Percentiles rank a stretch among this genome's conserved stretches.
Conservation (phyloP, 1,140 invertebrate genomes). For the Caenorhabditis inopinata region DNA sequence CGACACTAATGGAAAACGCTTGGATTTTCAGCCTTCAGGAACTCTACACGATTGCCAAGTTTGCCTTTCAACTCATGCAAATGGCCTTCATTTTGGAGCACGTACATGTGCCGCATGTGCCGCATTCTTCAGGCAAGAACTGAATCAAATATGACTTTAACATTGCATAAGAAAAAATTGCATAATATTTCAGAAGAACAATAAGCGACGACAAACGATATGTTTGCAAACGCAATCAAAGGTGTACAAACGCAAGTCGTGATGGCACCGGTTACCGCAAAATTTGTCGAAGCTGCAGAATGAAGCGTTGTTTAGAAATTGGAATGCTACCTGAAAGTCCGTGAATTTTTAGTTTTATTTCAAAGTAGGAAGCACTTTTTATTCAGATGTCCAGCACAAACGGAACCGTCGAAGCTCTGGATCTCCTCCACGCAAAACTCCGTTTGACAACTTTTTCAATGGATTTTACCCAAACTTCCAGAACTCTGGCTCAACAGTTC, state of each 20-base stretch:
- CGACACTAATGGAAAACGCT: neutral
- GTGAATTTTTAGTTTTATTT: neutral
- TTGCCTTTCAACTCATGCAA: slow-evolving; percentile 38
- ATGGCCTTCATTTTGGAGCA: slow-evolving; percentile 46
- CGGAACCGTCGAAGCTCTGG: slow-evolving; percentile 41
- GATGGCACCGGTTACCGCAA: slow-evolving; percentile 54
- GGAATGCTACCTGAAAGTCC: slow-evolving; percentile 59
- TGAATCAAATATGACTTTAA: neutral
- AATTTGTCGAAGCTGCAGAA: slow-evolving; percentile 55
- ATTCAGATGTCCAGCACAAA: slow-evolving; percentile 56
- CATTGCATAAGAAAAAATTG: too few relatives aligned
- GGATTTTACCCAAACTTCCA: neutral
- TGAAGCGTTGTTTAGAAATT: slow-evolving; percentile 56
- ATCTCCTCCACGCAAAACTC: slow-evolving; percentile 24
- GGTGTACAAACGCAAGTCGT: slow-evolving; percentile 16
- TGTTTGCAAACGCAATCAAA: slow-evolving; percentile 36
- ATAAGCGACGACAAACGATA: slow-evolving; percentile 45
- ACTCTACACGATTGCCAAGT: slow-evolving; percentile 25
- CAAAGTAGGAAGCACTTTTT: neutral
- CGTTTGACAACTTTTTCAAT: neutral
- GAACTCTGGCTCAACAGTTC: neutral
- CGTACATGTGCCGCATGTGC: slow-evolving; percentile 46
- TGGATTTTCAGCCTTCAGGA: neutral
- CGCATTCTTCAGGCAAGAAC: slow-evolving; percentile 37
- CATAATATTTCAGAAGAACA: neutral